These are phyloP conservation scores for Melinaea menophilus DNA, from an alignment of 2,888 invertebrate species.

Conservation along the genomic window DNA sequence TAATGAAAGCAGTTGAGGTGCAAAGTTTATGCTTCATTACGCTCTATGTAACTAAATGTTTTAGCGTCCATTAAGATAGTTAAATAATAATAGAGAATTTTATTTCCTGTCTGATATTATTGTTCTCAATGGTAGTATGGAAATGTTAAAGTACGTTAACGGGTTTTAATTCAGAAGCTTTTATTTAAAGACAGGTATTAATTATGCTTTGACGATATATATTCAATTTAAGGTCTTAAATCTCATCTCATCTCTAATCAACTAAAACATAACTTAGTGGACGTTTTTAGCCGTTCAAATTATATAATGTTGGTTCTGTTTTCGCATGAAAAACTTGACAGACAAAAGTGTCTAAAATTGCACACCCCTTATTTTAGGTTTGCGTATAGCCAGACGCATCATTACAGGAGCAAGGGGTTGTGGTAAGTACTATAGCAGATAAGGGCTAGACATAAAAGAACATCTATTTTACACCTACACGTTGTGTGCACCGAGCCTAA, in stretches of 20 bases:
- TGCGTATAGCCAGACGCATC: conserved; percentile 72
- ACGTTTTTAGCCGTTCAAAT: background rate
- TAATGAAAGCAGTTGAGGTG: conserved; percentile 40
- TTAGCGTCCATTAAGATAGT: conserved; percentile 18
- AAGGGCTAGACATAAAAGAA: conserved; percentile 36
- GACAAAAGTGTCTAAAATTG: conserved; percentile 41
- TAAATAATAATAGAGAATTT: background rate
- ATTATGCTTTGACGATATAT: too few species aligned
- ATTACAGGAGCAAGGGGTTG: conserved; percentile 62
- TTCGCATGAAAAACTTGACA: conserved; percentile 21
- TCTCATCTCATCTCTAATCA: too few species aligned
- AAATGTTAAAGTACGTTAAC: too few species aligned
- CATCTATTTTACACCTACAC: conserved; percentile 34
- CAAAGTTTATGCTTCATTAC: conserved; percentile 37
- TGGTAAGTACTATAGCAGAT: conserved; percentile 42
- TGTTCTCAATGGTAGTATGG: background rate
- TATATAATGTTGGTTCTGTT: conserved; percentile 16
- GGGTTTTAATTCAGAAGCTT: too few species aligned
- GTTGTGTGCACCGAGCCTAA: conserved; percentile 36
- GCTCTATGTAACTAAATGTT: conserved; percentile 36
- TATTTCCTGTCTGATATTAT: background rate
- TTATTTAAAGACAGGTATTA: too few species aligned
- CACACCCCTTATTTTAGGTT: conserved; percentile 47
- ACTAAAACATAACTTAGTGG: background rate
- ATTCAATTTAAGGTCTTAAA: too few species aligned